Evolutionary conservation across 2,797 vertebrate genomes (phyloP).

Genomic region (Enteromius unitaeniatus): DNA sequence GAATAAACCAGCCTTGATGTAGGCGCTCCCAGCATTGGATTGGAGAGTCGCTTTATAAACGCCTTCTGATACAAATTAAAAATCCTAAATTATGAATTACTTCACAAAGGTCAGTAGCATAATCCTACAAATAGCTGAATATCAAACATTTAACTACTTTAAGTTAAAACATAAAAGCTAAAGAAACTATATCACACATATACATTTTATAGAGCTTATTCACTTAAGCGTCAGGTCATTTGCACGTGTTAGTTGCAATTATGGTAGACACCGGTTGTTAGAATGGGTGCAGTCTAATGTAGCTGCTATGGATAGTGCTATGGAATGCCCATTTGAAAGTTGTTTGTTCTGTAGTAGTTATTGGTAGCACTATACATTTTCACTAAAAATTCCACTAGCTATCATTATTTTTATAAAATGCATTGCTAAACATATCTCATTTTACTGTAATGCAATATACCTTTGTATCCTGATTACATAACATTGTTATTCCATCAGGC

Average conservation of each 20-base stretch:
- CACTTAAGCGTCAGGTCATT: background rate
- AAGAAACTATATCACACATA: background rate
- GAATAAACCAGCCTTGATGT: constrained; percentile 83
- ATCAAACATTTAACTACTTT: background rate
- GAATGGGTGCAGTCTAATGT: background rate
- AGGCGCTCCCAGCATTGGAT: constrained; percentile 70
- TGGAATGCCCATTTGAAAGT: background rate
- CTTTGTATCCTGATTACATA: constrained; percentile 23
- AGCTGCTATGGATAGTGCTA: background rate
- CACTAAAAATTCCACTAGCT: background rate
- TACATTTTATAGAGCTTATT: background rate
- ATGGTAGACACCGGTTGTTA: background rate
- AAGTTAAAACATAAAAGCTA: background rate
- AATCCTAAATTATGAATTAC: constrained; percentile 10
- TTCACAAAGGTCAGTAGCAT: background rate
- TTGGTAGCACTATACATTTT: background rate
- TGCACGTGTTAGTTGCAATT: background rate
- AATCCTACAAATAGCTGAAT: background rate
- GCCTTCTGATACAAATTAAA: background rate
- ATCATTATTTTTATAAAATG: background rate
- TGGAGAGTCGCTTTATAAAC: background rate
- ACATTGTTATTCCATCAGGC: constrained; percentile 12
- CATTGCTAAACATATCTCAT: background rate
- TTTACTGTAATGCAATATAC: background rate
- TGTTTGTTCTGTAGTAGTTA: background rate